Base-by-base conservation (phyloP, 2,888 invertebrate species). In the Fragum fragum region DNA sequence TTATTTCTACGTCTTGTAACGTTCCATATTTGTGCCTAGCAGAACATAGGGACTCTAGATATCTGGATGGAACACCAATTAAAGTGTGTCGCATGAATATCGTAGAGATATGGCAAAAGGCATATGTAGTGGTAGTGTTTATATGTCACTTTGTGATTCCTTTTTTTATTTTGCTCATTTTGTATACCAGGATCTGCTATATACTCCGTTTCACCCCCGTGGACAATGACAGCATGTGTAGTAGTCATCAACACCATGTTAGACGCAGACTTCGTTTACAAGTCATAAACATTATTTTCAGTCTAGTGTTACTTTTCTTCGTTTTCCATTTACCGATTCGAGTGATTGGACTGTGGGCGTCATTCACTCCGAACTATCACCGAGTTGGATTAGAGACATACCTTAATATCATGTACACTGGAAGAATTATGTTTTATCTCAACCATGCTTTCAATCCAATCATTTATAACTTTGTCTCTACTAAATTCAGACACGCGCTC, bases 21-120 rank as follows among this genome's bases (percentile, higher is more conserved):
- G 39, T 98, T 94, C 90, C 90, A 9, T 84, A 87, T 18, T 26
- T 85, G 5, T 86, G 79, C 52, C 84, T 90, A 0, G 79, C 90
- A 1, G 74, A 73, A 1, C 86, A 76, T 66, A 72, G 81, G 32
- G 76, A 81, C 36, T 87, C 88, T 0, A 55, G 39, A 1, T 79
- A 85, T 29, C 36, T 78, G 7, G 90, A 90, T 68, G 89, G 89
- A 14, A 89, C 90, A 0, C 87, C 86, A 0, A 88, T 90, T 9
- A 85, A 84, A 74, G 81, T 85, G n/a, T 85, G 81, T 53, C 36
- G 85, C 28, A 73, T 72, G 21, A 77, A 77, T 0, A 73, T 85
- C 7, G 36, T 18, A 5, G 55, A 72, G 26, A 21, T 26, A 6
- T 79, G 81, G 85, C 71, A 76, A 16, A 76, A 73, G 36, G 39